Base-by-base conservation (phyloP, 2,888 invertebrate species). In the Lycocerus yunnanus region DNA sequence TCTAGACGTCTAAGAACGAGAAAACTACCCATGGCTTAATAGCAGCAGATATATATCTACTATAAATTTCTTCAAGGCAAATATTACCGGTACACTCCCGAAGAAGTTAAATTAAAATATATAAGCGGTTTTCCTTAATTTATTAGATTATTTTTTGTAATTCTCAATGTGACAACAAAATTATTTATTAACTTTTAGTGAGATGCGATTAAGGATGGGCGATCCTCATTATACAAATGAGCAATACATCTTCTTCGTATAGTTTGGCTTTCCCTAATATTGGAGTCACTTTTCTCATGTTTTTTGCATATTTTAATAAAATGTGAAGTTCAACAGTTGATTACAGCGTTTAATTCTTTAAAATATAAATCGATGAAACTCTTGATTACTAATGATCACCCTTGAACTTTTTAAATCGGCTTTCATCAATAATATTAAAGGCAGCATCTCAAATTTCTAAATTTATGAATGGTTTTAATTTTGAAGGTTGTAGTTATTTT, bases 391-490 rank as follows among this genome's bases (percentile, higher is more conserved):
- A 20, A 63, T 63, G 61, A 15, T 66, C 71, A 71, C 66, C 66
- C 59, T 66, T 71, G 71, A 71, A 66, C 71, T 71, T 71, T 71
- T 71, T 59, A 71, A 71, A 71, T 71, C 71, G 66, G 71, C 71
- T 58, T 69, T 66, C 66, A 71, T 59, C 66, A 15, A n/a, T n/a
- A 43, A n/a, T n/a, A 43, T 18, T 71, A 59, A 66, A 71, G 60
- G 58, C 15, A 59, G 58, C 20, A 24, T 61, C 21, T 15, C n/a
- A 9, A 65, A 71, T 66, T 59, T 66, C 65, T 59, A 13, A 63
- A 71, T 71, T 71, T 71, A 71, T 71, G 71, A 71, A 71, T 66
- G 66, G 24, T 16, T 20, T n/a, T n/a, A 65, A 24, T 66, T 63
- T 63, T 18, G 61, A 63, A 63, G 61, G 61, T 63, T 20, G 14